A percentile compares a stretch with the other conserved stretches of the same genome.
These are phyloP conservation scores for Actenoides hombroni DNA, from an alignment of 2,113 vertebrate genomes.

Conservation along the genomic window DNA sequence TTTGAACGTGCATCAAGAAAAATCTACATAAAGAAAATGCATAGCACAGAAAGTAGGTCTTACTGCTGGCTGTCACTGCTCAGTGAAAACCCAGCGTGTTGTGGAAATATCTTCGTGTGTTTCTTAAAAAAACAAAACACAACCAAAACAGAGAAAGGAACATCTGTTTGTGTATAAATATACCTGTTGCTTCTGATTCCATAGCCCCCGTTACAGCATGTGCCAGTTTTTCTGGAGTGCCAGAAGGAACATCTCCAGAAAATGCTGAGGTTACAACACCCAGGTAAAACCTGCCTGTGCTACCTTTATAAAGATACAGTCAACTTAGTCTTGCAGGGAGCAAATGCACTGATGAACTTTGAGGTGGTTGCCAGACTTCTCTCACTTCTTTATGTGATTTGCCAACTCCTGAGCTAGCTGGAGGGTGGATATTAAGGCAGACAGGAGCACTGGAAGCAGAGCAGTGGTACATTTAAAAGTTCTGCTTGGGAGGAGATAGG, in stretches of 20 bases:
- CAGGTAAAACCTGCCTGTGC: background rate
- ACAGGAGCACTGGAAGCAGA: background rate
- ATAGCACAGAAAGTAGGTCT: slow-evolving; percentile 9
- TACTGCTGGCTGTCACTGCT: slow-evolving; percentile 48
- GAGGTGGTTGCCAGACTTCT: background rate
- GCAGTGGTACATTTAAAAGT: background rate
- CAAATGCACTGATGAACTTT: background rate
- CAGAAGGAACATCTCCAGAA: background rate
- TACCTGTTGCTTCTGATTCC: background rate
- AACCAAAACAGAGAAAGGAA: background rate
- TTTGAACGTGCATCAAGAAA: background rate
- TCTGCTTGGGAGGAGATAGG: background rate
- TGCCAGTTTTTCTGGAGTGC: background rate
- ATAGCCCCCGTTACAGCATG: background rate
- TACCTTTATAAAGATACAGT: background rate
- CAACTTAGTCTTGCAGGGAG: background rate
- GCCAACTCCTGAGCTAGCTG: background rate
- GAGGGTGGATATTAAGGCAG: background rate
- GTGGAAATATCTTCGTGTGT: background rate
- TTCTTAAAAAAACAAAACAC: background rate
- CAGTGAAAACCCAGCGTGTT: slow-evolving; percentile 48
- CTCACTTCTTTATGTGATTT: background rate
- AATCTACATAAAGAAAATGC: background rate
- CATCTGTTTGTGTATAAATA: background rate
- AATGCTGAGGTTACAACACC: background rate